These are phyloP conservation scores for Dexiosoma caninum DNA, from an alignment of 2,888 invertebrate species.

Conservation along the genomic window DNA sequence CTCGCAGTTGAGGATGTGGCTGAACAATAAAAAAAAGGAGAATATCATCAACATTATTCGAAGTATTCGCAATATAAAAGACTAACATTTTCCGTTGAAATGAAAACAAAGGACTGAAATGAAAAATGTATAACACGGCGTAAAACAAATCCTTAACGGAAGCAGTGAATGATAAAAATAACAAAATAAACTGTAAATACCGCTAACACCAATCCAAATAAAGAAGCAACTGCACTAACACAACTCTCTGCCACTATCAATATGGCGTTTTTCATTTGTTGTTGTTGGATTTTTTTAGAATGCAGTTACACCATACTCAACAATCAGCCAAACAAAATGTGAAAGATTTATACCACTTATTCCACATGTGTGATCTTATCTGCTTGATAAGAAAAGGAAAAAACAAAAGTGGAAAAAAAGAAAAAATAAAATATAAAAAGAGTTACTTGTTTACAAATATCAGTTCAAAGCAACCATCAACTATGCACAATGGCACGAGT, in stretches of 20 bases:
- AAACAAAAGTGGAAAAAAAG: not conserved
- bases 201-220: conserved; percentile 8
- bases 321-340: conserved; percentile 24
- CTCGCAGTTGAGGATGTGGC: conserved; percentile 37
- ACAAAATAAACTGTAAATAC: conserved; percentile 25
- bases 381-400: conserved; percentile 25
- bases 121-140: conserved; percentile 61
- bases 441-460: not conserved
- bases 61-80: conserved; percentile 28
- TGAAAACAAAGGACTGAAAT: conserved; percentile 43
- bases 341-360: conserved; percentile 55
- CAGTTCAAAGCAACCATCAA: not conserved
- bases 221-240: conserved; percentile 6
- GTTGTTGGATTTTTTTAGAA: no score
- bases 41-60: conserved; percentile 41
- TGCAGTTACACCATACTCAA: not conserved
- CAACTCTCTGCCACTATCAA: not conserved
- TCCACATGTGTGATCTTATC: conserved; percentile 60
- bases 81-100: not conserved
- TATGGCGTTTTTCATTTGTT: not conserved
- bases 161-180: conserved; percentile 47
- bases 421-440: not conserved
- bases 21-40: conserved; percentile 14
- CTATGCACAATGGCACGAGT: not conserved
- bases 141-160: conserved; percentile 60